Evolutionary conservation across 2,113 vertebrate genomes (phyloP).

Genomic region (Vanacampus margaritifer): DNA sequence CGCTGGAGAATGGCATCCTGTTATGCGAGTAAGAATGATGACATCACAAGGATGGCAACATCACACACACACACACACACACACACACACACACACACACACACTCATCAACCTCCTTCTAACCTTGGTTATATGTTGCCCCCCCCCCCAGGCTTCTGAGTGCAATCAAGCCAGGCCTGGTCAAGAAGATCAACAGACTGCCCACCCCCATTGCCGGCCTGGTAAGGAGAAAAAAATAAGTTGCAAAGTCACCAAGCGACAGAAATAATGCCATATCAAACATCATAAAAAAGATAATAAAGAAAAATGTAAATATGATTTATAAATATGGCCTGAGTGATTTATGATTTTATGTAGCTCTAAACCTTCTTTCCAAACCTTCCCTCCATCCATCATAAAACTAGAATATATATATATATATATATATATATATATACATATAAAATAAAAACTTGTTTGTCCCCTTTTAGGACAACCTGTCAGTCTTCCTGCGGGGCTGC

Average conservation of each 20-base stretch:
- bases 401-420: too few relatives aligned
- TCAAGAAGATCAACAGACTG: conserved; percentile 97
- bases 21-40: conserved; percentile 90
- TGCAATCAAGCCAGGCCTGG: conserved; percentile 90
- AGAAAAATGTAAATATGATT: too few relatives aligned
- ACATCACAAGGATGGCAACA: conserved; percentile 24
- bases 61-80: conserved; percentile 19
- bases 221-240: conserved; percentile 78
- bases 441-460: too few relatives aligned
- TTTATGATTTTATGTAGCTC: too few relatives aligned
- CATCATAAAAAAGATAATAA: too few relatives aligned
- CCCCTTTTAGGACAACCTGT: conserved; percentile 86
- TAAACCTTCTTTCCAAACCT: too few relatives aligned
- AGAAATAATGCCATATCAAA: too few relatives aligned
- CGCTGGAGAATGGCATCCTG: conserved; percentile 93
- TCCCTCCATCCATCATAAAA: too few relatives aligned
- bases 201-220: conserved; percentile 94
- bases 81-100: conserved; percentile 9
- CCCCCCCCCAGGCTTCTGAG: conserved; percentile 85
- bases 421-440: too few relatives aligned
- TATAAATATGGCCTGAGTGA: too few relatives aligned
- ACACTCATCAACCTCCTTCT: conserved; percentile 14
- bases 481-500: conserved; percentile 92
- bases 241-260: too few relatives aligned
- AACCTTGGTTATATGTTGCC: conserved; percentile 22